Evolutionary conservation across 2,888 invertebrate species (phyloP).

Genomic region (Phoenoteleia sp.): DNA sequence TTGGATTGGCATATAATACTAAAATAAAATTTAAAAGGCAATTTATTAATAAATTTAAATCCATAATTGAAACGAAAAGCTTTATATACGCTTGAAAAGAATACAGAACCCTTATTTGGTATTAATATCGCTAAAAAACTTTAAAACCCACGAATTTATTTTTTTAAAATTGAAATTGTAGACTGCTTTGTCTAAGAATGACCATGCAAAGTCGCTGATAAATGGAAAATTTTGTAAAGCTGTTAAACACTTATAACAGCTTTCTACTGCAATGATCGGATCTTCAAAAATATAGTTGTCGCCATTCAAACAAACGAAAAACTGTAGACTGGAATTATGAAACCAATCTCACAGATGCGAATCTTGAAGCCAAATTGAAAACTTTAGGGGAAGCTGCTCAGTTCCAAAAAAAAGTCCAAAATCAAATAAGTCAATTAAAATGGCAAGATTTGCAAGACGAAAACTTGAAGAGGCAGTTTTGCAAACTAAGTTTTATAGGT

Average conservation of each 20-base stretch:
- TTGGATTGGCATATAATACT: background rate
- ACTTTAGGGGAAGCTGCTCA: slow-evolving; percentile 86
- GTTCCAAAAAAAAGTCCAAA: slow-evolving; percentile 90
- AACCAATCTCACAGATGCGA: slow-evolving; percentile 92
- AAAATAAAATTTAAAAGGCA: background rate
- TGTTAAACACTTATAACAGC: slow-evolving; percentile 21
- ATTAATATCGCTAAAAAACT: slow-evolving; percentile 16
- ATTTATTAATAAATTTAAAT: background rate
- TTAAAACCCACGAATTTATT: background rate
- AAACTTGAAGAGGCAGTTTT: slow-evolving; percentile 91
- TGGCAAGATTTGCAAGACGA: slow-evolving; percentile 92
- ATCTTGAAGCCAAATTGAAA: slow-evolving; percentile 88
- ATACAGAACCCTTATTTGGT: background rate
- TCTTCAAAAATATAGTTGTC: background rate
- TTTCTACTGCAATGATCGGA: background rate
- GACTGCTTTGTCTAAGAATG: slow-evolving; percentile 26
- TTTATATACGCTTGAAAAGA: no score
- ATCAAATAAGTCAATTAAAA: slow-evolving; percentile 90
- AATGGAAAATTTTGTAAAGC: slow-evolving; percentile 18
- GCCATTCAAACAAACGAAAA: slow-evolving; percentile 84
- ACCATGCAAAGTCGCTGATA: slow-evolving; percentile 33
- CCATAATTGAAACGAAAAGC: background rate
- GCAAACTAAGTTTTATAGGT: slow-evolving; percentile 91
- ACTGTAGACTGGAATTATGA: slow-evolving; percentile 92
- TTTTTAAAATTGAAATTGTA: slow-evolving; percentile 33